These are phyloP conservation scores for Conistra vaccinii DNA, from an alignment of 2,888 invertebrate genomes.

Conservation along the genomic window DNA sequence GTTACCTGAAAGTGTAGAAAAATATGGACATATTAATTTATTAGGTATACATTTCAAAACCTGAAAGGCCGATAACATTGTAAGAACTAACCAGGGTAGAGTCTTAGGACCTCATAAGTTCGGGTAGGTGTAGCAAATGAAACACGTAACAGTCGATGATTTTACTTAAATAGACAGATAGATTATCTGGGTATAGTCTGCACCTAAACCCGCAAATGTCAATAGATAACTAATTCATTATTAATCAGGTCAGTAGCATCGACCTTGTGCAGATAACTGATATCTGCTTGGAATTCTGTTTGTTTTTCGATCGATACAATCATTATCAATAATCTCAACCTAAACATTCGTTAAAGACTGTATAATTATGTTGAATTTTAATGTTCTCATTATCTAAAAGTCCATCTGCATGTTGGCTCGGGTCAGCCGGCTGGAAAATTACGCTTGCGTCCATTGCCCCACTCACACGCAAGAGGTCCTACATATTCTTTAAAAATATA, in stretches of 20 bases:
- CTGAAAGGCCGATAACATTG: not conserved
- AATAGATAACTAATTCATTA: slow-evolving; percentile 38
- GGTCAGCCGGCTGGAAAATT: slow-evolving; percentile 54
- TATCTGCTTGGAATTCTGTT: slow-evolving; percentile 26
- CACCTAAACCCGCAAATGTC: slow-evolving; percentile 17
- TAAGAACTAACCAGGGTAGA: not conserved
- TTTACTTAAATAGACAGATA: not conserved
- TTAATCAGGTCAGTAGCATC: slow-evolving; percentile 49
- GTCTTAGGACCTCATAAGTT: not conserved
- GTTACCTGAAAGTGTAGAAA: slow-evolving; percentile 68
- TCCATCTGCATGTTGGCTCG: slow-evolving; percentile 6
- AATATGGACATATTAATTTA: not conserved
- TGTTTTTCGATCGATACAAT: slow-evolving; percentile 26
- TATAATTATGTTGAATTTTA: slow-evolving; percentile 29
- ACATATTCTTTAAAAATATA: slow-evolving; percentile 3
- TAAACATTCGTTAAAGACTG: not conserved
- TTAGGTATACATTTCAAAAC: no score
- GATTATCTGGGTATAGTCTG: not conserved
- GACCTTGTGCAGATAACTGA: slow-evolving; percentile 39
- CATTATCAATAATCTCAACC: slow-evolving; percentile 11
- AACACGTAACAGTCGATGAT: not conserved
- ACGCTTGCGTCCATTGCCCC: slow-evolving; percentile 44
- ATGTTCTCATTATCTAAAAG: slow-evolving; percentile 28
- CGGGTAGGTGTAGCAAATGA: not conserved
- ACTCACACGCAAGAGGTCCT: slow-evolving; percentile 26